Evolutionary conservation across 2,113 vertebrate species (phyloP).

Genomic region (Murina feae): DNA sequence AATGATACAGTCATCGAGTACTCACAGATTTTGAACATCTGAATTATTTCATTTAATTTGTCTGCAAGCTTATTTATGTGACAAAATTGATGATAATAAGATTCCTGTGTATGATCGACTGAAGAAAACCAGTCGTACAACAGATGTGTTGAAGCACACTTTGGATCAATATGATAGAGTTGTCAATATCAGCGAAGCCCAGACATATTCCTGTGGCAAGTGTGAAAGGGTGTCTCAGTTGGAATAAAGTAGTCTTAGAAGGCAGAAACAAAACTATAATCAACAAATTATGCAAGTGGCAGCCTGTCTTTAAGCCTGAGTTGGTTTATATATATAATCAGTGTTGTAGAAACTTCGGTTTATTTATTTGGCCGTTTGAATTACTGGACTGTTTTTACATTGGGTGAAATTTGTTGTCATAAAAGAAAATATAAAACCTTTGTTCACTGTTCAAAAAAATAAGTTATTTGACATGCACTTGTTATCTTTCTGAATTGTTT

Average conservation of each 20-base stretch:
- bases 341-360: background rate
- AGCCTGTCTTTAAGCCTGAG: background rate
- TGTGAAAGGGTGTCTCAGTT: background rate
- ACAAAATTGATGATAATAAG: background rate
- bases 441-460: background rate
- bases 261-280: background rate
- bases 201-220: background rate
- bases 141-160: slow-evolving; percentile 4
- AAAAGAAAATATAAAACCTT: background rate
- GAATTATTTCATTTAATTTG: background rate
- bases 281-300: background rate
- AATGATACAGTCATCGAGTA: background rate
- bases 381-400: background rate
- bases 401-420: background rate
- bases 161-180: slow-evolving; percentile 21
- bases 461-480: background rate
- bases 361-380: background rate
- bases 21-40: background rate
- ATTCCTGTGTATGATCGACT: background rate
- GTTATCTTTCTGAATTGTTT: background rate
- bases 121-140: background rate
- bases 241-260: background rate
- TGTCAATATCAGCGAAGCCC: background rate
- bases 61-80: background rate
- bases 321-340: background rate